A percentile compares a stretch with the other conserved stretches of the same genome.
These are phyloP conservation scores for Chrysina gloriosa DNA, from an alignment of 2,888 invertebrate species.

Conservation along the genomic window DNA sequence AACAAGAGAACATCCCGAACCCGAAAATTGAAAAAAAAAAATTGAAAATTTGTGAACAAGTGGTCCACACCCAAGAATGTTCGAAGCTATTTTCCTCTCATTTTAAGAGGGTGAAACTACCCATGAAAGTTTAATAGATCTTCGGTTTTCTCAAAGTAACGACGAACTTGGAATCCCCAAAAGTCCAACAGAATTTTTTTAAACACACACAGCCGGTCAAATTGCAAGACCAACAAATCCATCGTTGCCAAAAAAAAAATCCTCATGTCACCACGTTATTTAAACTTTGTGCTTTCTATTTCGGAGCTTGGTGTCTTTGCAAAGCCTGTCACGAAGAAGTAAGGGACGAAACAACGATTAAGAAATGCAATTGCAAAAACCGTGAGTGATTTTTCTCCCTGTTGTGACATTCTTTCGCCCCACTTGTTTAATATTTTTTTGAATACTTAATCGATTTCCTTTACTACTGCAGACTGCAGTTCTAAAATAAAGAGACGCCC, in stretches of 20 bases:
- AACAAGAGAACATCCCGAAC: too few relatives aligned
- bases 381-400: conserved; percentile 81
- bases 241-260: not conserved
- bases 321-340: conserved; percentile 99
- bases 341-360: conserved; percentile 97
- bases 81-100: too few relatives aligned
- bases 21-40: too few relatives aligned
- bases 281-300: conserved; percentile 51
- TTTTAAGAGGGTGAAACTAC: too few relatives aligned
- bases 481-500: not conserved
- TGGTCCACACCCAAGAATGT: too few relatives aligned
- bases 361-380: conserved; percentile 99
- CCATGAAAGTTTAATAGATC: too few relatives aligned
- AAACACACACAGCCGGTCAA: not conserved
- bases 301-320: conserved; percentile 99
- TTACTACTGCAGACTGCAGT: conserved; percentile 2
- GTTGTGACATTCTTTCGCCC: not conserved
- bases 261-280: not conserved
- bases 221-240: not conserved
- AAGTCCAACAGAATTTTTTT: not conserved
- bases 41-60: too few relatives aligned
- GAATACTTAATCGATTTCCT: conserved; percentile 8
- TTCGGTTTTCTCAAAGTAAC: too few relatives aligned
- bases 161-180: not conserved
- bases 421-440: not conserved